Conservation (phyloP, 2,888 invertebrate species). For the Thalpophila matura region DNA sequence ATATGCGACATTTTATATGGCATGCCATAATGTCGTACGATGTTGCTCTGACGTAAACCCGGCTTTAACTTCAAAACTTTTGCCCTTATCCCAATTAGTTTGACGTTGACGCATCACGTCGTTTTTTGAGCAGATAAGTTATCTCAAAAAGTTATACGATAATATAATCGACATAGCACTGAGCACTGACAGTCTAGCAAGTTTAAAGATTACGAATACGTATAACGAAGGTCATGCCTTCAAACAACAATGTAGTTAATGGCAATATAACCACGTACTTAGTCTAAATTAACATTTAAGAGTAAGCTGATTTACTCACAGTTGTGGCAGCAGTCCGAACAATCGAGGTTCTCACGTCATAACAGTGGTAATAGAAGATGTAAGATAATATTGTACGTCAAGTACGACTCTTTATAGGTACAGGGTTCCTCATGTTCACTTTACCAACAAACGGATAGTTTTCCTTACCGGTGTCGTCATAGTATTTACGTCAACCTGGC, state of each 20-base stretch:
- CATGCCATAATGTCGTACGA: too few species aligned
- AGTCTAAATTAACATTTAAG: constrained; percentile 68
- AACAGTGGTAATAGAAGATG: constrained; percentile 78
- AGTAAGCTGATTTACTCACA: constrained; percentile 80
- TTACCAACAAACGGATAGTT: too few species aligned
- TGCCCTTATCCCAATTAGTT: too few species aligned
- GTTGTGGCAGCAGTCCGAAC: constrained; percentile 70
- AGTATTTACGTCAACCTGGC: too few species aligned
- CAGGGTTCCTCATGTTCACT: constrained; percentile 43
- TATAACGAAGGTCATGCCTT: constrained; percentile 2
- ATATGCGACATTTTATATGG: too few species aligned
- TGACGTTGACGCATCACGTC: too few species aligned
- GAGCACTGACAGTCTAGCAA: not conserved
- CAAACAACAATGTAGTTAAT: constrained; percentile 6
- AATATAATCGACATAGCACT: too few species aligned
- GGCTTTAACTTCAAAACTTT: too few species aligned
- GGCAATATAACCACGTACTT: constrained; percentile 48
- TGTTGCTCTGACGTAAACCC: too few species aligned
- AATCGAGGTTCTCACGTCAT: constrained; percentile 84
- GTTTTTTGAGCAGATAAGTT: too few species aligned
- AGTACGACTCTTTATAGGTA: constrained; percentile 11
- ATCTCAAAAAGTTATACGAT: too few species aligned
- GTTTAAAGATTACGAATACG: not conserved
- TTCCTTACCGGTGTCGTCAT: too few species aligned
- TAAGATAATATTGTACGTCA: constrained; percentile 43